Percentiles rank a stretch among this genome's conserved stretches.
Evolutionary conservation across 2,113 vertebrate genomes (phyloP).

Genomic region (Zootoca vivipara): DNA sequence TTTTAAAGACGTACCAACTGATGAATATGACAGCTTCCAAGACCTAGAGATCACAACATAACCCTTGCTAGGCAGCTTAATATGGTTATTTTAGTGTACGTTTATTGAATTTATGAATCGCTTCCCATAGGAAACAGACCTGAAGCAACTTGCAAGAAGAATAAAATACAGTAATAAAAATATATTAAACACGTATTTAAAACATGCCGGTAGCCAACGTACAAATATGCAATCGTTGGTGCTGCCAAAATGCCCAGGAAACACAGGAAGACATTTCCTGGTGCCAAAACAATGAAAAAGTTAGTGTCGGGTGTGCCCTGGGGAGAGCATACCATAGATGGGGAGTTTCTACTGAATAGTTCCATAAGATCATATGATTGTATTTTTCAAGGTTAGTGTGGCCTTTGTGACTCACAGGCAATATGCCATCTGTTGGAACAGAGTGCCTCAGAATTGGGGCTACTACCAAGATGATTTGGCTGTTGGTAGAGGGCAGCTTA

Average conservation of each 20-base stretch:
- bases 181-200: no score
- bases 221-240: no score
- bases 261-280: no score
- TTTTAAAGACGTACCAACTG: neutral
- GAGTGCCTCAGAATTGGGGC: neutral
- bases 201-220: no score
- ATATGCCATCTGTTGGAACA: conserved; percentile 66
- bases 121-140: no score
- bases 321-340: no score
- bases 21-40: conserved; percentile 3
- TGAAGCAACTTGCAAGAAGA: no score
- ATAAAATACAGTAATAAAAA: no score
- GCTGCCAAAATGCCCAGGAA: no score
- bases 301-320: no score
- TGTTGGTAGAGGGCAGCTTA: neutral
- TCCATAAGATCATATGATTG: neutral
- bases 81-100: conserved; percentile 36
- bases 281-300: no score
- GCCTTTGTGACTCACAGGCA: conserved; percentile 50
- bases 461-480: neutral
- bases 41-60: conserved; percentile 48
- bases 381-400: neutral
- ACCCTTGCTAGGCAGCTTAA: conserved; percentile 51
- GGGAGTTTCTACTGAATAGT: neutral
- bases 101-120: no score